A percentile compares a stretch with the other conserved stretches of the same genome.
Conservation (phyloP, 2,113 vertebrate species). For the Campylomormyrus numenius region DNA sequence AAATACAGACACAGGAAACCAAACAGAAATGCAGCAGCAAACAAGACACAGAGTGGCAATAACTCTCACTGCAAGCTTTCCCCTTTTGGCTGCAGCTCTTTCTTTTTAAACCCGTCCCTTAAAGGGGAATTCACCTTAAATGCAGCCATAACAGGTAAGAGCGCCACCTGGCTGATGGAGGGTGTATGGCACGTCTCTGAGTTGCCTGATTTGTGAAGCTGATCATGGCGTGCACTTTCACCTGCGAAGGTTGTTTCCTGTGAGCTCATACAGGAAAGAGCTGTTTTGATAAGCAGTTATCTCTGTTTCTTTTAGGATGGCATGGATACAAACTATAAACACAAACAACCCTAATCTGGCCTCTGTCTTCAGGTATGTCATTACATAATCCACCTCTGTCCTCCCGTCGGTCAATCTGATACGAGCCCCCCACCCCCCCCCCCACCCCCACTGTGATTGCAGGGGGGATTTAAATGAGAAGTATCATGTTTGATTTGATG, state of each 20-base stretch:
- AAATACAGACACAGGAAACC: not conserved
- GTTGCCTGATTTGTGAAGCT: not conserved
- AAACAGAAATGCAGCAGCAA: not conserved
- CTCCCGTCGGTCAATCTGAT: not conserved
- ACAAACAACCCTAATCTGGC: not conserved
- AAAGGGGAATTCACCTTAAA: not conserved
- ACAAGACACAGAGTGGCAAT: not conserved
- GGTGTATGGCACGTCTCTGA: not conserved
- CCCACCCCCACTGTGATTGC: not conserved
- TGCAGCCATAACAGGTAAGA: not conserved
- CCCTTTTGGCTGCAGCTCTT: not conserved
- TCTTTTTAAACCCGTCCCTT: not conserved
- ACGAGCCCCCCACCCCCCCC: not conserved
- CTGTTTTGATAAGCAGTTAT: constrained; percentile 39
- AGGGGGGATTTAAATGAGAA: not conserved
- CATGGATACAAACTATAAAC: not conserved
- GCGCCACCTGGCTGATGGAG: not conserved
- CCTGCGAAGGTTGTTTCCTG: not conserved
- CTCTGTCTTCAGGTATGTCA: not conserved
- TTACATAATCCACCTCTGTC: not conserved
- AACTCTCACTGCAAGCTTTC: not conserved
- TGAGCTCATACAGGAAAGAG: not conserved
- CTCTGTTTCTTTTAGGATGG: not conserved
- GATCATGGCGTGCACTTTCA: not conserved
- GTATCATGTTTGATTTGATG: not conserved